A percentile compares a stretch with the other conserved stretches of the same genome.
phyloP scores from a whole-genome alignment of 2,888 invertebrate species.

The Diploptera punctata region DNA sequence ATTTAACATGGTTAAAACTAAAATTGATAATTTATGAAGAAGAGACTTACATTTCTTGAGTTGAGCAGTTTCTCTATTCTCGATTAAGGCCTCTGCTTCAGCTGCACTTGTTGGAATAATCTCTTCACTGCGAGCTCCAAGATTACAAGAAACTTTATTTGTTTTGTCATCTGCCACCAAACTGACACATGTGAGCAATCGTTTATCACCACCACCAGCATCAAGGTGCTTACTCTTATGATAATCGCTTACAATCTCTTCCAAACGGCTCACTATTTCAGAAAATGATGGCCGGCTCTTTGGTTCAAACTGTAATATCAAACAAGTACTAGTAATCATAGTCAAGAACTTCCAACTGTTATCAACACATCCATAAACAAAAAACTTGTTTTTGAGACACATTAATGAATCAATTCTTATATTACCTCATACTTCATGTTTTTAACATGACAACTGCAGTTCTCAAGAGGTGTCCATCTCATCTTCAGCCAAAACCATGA shows the following conservation, averaged over 20 bases:
- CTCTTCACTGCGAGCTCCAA: slow-evolving; percentile 58
- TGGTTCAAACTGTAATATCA: slow-evolving; percentile 76
- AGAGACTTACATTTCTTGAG: slow-evolving; percentile 19
- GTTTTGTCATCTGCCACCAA: slow-evolving; percentile 23
- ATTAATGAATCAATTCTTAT: too few species aligned
- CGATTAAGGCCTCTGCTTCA: slow-evolving; percentile 3
- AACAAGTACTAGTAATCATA: too few species aligned
- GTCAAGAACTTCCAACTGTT: too few species aligned
- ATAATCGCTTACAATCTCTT: slow-evolving; percentile 51
- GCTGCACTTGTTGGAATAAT: slow-evolving; percentile 48
- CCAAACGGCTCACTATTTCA: slow-evolving; percentile 72
- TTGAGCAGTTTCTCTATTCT: background rate
- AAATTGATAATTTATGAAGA: too few species aligned
- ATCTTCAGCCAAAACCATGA: too few species aligned
- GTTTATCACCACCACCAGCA: slow-evolving; percentile 1
- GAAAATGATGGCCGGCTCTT: slow-evolving; percentile 87
- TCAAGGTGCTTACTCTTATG: slow-evolving; percentile 19
- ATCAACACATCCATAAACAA: too few species aligned
- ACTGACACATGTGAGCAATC: background rate
- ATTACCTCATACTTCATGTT: too few species aligned
- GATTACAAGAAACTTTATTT: slow-evolving; percentile 9
- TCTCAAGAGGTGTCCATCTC: too few species aligned
- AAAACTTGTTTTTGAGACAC: too few species aligned
- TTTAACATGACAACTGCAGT: too few species aligned
- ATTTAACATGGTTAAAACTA: too few species aligned